Evolutionary conservation across 2,888 invertebrate species (phyloP).

Genomic region (Eurytoma californica): DNA sequence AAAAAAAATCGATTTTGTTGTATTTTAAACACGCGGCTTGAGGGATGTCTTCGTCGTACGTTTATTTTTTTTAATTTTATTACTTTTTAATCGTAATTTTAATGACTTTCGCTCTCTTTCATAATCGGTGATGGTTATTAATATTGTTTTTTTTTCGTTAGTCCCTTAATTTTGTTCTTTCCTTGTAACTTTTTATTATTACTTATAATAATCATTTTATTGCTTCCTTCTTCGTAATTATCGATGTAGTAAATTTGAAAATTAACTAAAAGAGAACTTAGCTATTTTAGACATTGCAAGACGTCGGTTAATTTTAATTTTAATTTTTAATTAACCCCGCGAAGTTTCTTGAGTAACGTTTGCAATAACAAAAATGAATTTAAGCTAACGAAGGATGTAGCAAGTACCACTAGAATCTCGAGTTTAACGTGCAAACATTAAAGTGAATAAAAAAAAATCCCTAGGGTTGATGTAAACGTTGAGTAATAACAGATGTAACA

Average conservation of each 20-base stretch:
- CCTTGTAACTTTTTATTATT: constrained; percentile 28
- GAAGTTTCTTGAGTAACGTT: constrained; percentile 51
- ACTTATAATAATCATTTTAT: constrained; percentile 28
- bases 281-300: not conserved
- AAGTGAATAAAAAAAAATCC: constrained; percentile 59
- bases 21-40: constrained; percentile 8
- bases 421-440: constrained; percentile 55
- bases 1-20: constrained; percentile 17
- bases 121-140: constrained; percentile 53
- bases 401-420: constrained; percentile 70
- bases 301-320: not conserved
- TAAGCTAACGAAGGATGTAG: constrained; percentile 17
- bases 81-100: constrained; percentile 35
- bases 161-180: constrained; percentile 40
- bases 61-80: constrained; percentile 48
- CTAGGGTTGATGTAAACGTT: constrained; percentile 64
- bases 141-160: constrained; percentile 37
- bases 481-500: constrained; percentile 59
- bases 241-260: not conserved
- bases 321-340: constrained; percentile 27
- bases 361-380: constrained; percentile 54
- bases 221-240: not conserved
- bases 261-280: constrained; percentile 23
- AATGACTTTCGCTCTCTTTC: constrained; percentile 51
- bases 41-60: constrained; percentile 19